phyloP scores from a whole-genome alignment of 2,888 invertebrate genomes.

The Baccha elongata region DNA sequence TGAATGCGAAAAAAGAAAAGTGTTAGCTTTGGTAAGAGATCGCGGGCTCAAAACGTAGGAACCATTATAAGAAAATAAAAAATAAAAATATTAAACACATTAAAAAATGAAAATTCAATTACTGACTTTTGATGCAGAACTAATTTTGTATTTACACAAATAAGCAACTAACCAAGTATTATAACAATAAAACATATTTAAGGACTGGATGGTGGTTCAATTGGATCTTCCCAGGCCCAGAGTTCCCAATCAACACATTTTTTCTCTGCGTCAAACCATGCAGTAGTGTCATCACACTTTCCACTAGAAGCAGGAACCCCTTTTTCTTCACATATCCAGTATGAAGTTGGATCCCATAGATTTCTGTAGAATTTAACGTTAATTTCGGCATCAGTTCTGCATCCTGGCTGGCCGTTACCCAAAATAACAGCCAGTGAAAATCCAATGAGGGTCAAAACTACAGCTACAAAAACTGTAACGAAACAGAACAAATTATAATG shows the following conservation, averaged over 20 bases:
- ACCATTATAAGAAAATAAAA: no score
- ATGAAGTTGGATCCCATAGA: slow-evolving; percentile 75
- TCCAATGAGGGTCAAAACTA: slow-evolving; percentile 6
- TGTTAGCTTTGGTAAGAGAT: no score
- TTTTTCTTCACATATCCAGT: background rate
- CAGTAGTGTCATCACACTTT: slow-evolving; percentile 20
- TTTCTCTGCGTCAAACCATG: slow-evolving; percentile 35
- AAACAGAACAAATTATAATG: background rate
- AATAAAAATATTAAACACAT: no score
- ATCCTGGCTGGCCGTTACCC: slow-evolving; percentile 77
- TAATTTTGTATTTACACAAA: background rate
- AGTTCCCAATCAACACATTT: slow-evolving; percentile 76
- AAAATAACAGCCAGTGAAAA: slow-evolving; percentile 48
- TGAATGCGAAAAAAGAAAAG: no score
- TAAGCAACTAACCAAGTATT: no score
- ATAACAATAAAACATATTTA: background rate
- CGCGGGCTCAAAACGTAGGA: no score
- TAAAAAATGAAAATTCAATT: no score
- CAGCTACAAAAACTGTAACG: slow-evolving; percentile 6
- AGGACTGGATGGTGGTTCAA: slow-evolving; percentile 75
- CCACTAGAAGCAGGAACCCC: background rate
- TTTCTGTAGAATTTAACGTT: slow-evolving; percentile 75
- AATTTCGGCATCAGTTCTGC: slow-evolving; percentile 76
- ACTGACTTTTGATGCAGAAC: background rate
- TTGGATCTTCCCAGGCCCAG: slow-evolving; percentile 77